Percentiles rank a stretch among this genome's conserved stretches.
Evolutionary conservation across 2,797 vertebrate species (phyloP).

Genomic region (Gambusia yucatana): DNA sequence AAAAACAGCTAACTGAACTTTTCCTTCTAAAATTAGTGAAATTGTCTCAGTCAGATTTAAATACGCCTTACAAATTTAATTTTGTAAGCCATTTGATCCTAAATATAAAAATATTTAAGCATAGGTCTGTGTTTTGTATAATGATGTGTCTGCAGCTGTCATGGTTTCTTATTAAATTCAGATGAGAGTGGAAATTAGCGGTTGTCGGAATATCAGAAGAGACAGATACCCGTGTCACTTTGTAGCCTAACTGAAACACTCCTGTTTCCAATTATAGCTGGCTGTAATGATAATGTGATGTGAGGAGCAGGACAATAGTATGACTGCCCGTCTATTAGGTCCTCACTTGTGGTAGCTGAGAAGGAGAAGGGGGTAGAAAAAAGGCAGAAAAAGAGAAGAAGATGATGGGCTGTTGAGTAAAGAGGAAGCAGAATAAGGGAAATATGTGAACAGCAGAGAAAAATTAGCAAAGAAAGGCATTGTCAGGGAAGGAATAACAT

Average conservation of each 20-base stretch:
- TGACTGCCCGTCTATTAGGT: constrained; percentile 38
- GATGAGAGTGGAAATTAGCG: constrained; percentile 75
- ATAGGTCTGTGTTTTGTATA: background rate
- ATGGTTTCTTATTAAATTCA: constrained; percentile 63
- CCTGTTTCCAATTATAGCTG: constrained; percentile 86
- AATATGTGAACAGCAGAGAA: constrained; percentile 23
- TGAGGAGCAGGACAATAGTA: constrained; percentile 74
- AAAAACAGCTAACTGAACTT: background rate
- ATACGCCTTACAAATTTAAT: background rate
- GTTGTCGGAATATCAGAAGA: constrained; percentile 83
- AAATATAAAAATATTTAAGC: constrained; percentile 4
- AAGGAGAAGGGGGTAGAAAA: constrained; percentile 25
- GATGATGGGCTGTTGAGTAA: constrained; percentile 22
- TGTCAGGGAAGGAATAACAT: constrained; percentile 4
- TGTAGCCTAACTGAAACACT: constrained; percentile 81
- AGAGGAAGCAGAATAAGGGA: constrained; percentile 18
- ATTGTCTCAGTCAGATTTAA: background rate
- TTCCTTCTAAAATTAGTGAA: background rate
- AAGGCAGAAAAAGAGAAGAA: background rate
- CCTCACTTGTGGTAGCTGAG: constrained; percentile 48
- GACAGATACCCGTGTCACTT: constrained; percentile 87
- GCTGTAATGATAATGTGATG: constrained; percentile 82
- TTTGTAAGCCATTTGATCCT: background rate
- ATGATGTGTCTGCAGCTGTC: constrained; percentile 32
- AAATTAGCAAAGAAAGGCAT: constrained; percentile 21